Evolutionary conservation across 1,140 invertebrate genomes (phyloP), one percentile per base, ranked within the genome.

Genomic region (Drosophila tropicalis): DNA sequence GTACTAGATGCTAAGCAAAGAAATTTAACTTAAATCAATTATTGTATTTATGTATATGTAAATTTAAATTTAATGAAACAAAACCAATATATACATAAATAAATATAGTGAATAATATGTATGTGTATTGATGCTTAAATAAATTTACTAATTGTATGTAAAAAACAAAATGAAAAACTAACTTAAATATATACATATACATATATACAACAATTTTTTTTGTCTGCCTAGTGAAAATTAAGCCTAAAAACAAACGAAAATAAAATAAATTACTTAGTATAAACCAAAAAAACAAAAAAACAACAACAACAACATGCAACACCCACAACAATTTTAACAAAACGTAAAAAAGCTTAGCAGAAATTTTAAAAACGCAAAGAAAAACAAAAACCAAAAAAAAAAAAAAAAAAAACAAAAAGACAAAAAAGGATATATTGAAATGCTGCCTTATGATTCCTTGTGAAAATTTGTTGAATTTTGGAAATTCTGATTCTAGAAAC

Each of bases 371-470:
- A 69, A 86, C 87, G 72, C 87, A 86, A 76, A 13, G 36, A 13
- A 39, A 39, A 39, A 39, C 36, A 39, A 39, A 39, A 39, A 36
- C 6, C 9, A 68, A 81, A 71, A 78, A 36, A 68, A 81, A 71
- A 78, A 72, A 41, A 10, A 62, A 60, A 22, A 39, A 32, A 44
- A 39, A 62, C 13, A 64, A 58, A 29, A n/a, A n/a, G n/a, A n/a
- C n/a, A n/a, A n/a, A 60, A 61, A 69, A 36, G 10, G 15, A 66
- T 68, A 57, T 56, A 44, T 44, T 66, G 60, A 90, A 90, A 79
- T 82, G 89, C 89, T 90, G 87, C 87, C 87, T 90, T 90, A 90
- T 90, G 75, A 90, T 90, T 90, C 87, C 87, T 89, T 79, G 78
- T 90, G 82, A 89, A 81, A 51, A 79, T 86, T 71, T 70, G 69